These are phyloP conservation scores for Calypte anna DNA, from an alignment of 2,113 vertebrate species.

Conservation along the genomic window DNA sequence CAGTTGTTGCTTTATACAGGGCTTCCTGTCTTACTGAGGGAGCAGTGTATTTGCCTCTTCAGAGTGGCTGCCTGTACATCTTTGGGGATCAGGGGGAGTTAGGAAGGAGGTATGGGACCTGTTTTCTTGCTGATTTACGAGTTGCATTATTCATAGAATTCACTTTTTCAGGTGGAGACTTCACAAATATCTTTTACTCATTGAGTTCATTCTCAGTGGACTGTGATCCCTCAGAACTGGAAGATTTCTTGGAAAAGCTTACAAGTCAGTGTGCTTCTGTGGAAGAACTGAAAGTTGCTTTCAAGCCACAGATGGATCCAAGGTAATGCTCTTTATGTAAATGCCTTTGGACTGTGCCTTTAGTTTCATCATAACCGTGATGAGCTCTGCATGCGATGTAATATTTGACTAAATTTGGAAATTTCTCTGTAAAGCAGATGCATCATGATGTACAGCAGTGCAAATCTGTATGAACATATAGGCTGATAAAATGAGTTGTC, in stretches of 20 bases:
- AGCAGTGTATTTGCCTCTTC: neutral
- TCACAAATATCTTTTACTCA: slow-evolving; percentile 91
- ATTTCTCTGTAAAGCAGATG: neutral
- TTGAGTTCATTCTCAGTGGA: slow-evolving; percentile 83
- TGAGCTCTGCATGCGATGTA: neutral
- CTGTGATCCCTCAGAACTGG: slow-evolving; percentile 50
- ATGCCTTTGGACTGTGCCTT: neutral
- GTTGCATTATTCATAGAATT: neutral
- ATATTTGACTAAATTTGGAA: neutral
- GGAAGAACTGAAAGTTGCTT: slow-evolving; percentile 89
- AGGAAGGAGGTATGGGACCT: neutral
- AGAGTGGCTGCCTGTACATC: neutral
- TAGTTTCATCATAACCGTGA: neutral
- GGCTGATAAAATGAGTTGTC: neutral
- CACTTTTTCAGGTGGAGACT: slow-evolving; percentile 87
- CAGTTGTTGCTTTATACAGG: neutral
- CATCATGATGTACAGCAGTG: neutral
- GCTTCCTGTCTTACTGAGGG: neutral
- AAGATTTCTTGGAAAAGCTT: slow-evolving; percentile 77
- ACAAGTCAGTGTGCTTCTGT: slow-evolving; percentile 87
- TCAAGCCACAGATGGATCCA: slow-evolving; percentile 92
- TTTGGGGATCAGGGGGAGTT: neutral
- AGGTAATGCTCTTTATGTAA: slow-evolving; percentile 74
- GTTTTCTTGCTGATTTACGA: neutral
- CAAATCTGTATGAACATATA: neutral